Evolutionary conservation across 2,113 vertebrate genomes (phyloP).

Genomic region (Lampris incognitus): DNA sequence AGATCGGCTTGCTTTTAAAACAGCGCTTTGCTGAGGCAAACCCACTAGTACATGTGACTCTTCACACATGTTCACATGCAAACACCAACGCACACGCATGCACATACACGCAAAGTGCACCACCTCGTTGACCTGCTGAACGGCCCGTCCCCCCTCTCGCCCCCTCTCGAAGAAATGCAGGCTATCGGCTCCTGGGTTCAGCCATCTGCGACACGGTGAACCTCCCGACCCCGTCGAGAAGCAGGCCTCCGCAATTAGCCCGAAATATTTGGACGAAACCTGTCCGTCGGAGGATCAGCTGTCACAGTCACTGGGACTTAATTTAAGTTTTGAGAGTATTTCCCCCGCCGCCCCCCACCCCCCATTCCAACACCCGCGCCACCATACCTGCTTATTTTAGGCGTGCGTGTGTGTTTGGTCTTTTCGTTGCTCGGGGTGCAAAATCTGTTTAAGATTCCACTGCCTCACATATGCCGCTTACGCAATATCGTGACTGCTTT

Average conservation of each 20-base stretch:
- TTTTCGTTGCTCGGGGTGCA: slow-evolving; percentile 1
- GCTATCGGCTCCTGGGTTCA: slow-evolving; percentile 45
- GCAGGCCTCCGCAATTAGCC: slow-evolving; percentile 54
- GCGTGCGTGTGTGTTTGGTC: not conserved
- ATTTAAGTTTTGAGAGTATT: slow-evolving; percentile 28
- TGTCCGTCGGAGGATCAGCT: slow-evolving; percentile 42
- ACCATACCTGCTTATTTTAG: not conserved
- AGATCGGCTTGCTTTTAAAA: slow-evolving; percentile 4
- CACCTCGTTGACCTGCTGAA: slow-evolving; percentile 64
- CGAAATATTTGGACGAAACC: slow-evolving; percentile 45
- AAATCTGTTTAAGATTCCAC: slow-evolving; percentile 27
- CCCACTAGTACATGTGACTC: slow-evolving; percentile 19
- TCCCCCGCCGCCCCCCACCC: slow-evolving; percentile 11
- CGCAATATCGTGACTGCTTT: slow-evolving; percentile 23
- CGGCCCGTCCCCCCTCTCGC: slow-evolving; percentile 41
- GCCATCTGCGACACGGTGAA: slow-evolving; percentile 71
- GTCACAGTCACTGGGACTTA: slow-evolving; percentile 38
- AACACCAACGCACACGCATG: slow-evolving; percentile 11
- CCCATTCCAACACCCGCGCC: not conserved
- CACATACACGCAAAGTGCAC: slow-evolving; percentile 39
- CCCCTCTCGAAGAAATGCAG: slow-evolving; percentile 56
- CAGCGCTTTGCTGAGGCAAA: slow-evolving; percentile 18
- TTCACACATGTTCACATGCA: slow-evolving; percentile 10
- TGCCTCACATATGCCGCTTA: slow-evolving; percentile 17
- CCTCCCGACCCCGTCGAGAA: slow-evolving; percentile 56